Evolutionary conservation across 2,888 invertebrate genomes (phyloP), one percentile per base, ranked within the genome.

Genomic region (Strigamia crassipes): DNA sequence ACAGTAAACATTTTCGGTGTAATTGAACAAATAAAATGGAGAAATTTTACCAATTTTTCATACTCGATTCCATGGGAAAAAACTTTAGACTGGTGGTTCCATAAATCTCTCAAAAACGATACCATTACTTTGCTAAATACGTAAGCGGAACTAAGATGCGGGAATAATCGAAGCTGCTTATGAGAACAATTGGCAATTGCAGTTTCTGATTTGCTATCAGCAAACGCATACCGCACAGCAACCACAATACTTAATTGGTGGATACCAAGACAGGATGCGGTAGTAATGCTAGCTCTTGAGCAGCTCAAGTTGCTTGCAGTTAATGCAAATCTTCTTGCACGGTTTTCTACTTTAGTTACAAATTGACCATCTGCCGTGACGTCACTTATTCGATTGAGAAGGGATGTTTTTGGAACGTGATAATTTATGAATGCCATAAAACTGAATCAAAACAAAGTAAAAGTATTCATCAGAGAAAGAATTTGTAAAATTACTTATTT

Each of bases 361-460:
- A 97, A 98, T 83, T 91, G 90, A 0, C 97, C 97, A n/a, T 94
- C 94, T 6, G 93, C 91, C 0, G 94, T 94, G 18, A 98, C 94
- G 87, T 97, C 96, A 8, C 95, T 96, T 0, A 94, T 95, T 85
- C 94, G 91, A 88, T 97, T 96, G 81, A 97, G 89, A 0, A 97
- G 90, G 87, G 94, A 93, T 86, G 93, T 94, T 81, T 94, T 91
- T 0, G 96, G 95, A 88, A 97, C 94, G 86, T 94, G 91, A 88
- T 95, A 96, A 85, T 95, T 92, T 86, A 94, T 92, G 89, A 97
- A 96, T 89, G 94, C 91, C 84, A 96, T 91, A 87, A 96, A 96
- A 13, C 94, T 94, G 41, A 79, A 89, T 89, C 79, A 85, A 83
- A 84, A 86, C 18, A 78, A 3, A 23, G 3, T 18, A 31, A 13